Evolutionary conservation across 2,113 vertebrate genomes (phyloP), one percentile per base, ranked within the genome.

Genomic region (Channa argus): DNA sequence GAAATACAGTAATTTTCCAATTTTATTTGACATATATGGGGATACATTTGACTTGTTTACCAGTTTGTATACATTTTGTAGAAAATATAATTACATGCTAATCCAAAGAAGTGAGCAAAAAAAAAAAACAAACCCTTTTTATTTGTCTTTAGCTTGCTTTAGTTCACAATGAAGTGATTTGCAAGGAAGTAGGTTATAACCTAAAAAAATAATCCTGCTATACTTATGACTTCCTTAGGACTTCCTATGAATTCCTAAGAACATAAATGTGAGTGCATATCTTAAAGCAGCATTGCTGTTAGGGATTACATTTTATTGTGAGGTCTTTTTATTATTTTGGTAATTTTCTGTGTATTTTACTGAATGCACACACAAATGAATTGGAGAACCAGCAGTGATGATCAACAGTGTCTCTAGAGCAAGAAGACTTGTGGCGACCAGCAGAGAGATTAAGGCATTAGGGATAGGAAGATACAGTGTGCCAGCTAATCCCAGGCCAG

Each of bases 361-460:
- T 47, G 12, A 36, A 36, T 39, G 11, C 36, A 2, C 38, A 55
- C 79, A 73, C 45, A 53, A 50, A 11, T 38, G 49, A n/a, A 46
- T 11, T 5, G 60, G 46, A 60, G 14, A 71, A 43, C 66, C 3
- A 44, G 70, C 46, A 74, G 74, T n/a, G 80, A 56, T 38, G 64
- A 85, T 65, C 70, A 65, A 71, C 73, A 64, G 70, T 69, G 75
- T 68, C 53, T 71, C 24, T 53, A 81, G 76, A 77, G 80, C 83
- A 63, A 82, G 54, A 82, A 69, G 74, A 89, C 84, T 80, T 59
- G 67, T 78, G 79, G 53, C 44, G 41, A 80, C 78, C 71, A 83
- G 72, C 66, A 86, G 69, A 60, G 79, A 90, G 92, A 94, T 96
- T 94, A 91, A 93, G 88, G 91, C 88, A 92, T 86, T 93, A 95